Evolutionary conservation across 2,888 invertebrate species (phyloP), one percentile per base, ranked within the genome.

Genomic region (Autographa pulchrina): DNA sequence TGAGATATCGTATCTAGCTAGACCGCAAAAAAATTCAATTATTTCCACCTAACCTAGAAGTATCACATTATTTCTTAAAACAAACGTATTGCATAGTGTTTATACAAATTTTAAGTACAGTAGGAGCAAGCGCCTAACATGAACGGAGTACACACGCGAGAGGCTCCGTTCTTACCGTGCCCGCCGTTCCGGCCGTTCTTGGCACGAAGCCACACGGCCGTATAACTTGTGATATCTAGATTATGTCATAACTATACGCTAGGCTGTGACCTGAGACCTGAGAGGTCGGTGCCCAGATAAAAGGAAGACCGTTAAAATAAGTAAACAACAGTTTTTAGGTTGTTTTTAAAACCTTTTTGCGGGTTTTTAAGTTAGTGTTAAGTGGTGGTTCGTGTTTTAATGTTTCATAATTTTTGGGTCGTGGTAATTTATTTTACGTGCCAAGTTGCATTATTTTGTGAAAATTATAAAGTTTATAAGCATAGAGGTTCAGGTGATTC

Each of bases 191-290:
- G 2, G n/a, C 25, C 43, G 62, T 63, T 75, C 66, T 82, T 82
- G 82, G 82, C 82, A 82, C 58, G n/a, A 25, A 1, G 79, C 82
- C 82, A 82, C 70, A 77, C 65, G 81, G 59, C 61, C 75, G 60
- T 56, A 72, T 78, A 75, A 69, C 73, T 72, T 72, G 65, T 77
- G 65, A 72, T 66, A 78, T 71, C 72, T 74, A 69, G 74, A 82
- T 82, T 56, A 66, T 62, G 67, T 62, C 71, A 62, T 60, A 75
- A 72, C 67, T 54, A 61, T 56, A 60, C 62, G 18, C 56, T 9
- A 59, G 48, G 67, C 61, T 60, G 25, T 13, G 11, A 20, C 54
- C 20, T 62, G 25, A 13, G 11, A 20, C 54, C 20, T 62, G 48
- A 43, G 11, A 48, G 64, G 43, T 74, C 65, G 67, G 54, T 63